phyloP scores from a whole-genome alignment of 2,888 invertebrate species.

The Tricholauxania praeusta region DNA sequence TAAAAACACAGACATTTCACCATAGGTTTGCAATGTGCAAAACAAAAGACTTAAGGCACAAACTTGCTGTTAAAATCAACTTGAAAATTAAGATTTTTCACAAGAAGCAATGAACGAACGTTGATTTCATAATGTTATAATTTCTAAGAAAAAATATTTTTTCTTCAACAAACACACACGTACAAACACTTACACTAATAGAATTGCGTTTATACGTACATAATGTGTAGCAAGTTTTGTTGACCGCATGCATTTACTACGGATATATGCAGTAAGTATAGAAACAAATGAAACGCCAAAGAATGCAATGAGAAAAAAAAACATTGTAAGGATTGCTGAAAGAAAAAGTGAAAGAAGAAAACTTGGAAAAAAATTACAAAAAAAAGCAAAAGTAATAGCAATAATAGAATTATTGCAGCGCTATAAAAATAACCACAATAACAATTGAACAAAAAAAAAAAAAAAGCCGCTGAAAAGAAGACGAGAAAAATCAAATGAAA shows the following conservation, averaged over 20 bases:
- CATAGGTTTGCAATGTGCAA: background rate
- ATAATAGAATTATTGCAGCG: too few species aligned
- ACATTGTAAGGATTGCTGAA: too few species aligned
- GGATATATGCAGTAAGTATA: constrained; percentile 38
- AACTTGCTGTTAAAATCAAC: background rate
- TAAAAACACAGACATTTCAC: background rate
- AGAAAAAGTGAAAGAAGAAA: too few species aligned
- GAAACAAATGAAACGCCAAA: constrained; percentile 25
- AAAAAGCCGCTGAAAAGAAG: too few species aligned
- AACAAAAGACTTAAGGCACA: constrained; percentile 32
- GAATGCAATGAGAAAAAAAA: too few species aligned
- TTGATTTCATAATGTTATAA: constrained; percentile 1
- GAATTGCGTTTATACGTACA: constrained; percentile 13
- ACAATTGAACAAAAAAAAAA: too few species aligned
- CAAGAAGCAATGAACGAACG: background rate
- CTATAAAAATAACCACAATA: too few species aligned
- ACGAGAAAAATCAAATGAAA: too few species aligned
- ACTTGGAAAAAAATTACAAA: constrained; percentile 35
- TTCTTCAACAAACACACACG: constrained; percentile 17
- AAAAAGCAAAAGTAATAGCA: too few species aligned
- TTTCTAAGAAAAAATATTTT: background rate
- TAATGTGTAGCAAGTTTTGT: background rate
- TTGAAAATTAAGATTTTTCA: too few species aligned
- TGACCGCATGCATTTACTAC: constrained; percentile 28
- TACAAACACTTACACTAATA: background rate